Evolutionary conservation across 2,888 invertebrate species (phyloP).

Genomic region (Drosophila cognata): DNA sequence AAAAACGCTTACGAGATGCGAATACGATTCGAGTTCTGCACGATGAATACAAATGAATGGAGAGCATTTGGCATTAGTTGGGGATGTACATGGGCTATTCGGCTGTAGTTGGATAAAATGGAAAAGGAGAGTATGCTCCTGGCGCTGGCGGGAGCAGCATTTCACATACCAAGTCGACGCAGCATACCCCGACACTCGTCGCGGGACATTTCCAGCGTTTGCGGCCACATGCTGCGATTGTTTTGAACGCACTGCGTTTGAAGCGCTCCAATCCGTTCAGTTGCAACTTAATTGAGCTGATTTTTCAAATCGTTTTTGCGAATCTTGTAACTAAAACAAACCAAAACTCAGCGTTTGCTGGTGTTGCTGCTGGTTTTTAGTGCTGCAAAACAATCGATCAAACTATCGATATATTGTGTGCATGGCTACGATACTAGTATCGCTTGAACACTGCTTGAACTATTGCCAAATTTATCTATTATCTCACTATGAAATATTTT

Average conservation of each 20-base stretch:
- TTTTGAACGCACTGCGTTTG: constrained; percentile 54
- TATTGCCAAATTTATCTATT: neutral
- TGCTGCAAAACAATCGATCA: constrained; percentile 55
- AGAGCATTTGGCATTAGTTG: constrained; percentile 16
- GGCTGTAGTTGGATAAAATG: constrained; percentile 10
- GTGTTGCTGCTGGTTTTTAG: constrained; percentile 60
- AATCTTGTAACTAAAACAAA: constrained; percentile 76
- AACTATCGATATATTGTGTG: constrained; percentile 38
- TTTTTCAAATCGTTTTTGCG: constrained; percentile 62
- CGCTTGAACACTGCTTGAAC: neutral
- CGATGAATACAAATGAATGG: constrained; percentile 35
- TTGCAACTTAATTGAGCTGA: constrained; percentile 75
- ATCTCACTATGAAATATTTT: neutral
- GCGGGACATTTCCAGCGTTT: constrained; percentile 89
- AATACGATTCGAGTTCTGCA: constrained; percentile 96
- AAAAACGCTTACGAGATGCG: constrained; percentile 94
- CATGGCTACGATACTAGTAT: neutral
- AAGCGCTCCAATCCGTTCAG: constrained; percentile 62
- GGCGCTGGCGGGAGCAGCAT: constrained; percentile 42
- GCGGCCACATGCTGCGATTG: constrained; percentile 83
- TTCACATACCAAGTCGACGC: constrained; percentile 91
- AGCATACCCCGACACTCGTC: constrained; percentile 95
- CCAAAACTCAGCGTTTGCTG: constrained; percentile 73
- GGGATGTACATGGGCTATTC: neutral
- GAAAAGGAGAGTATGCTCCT: constrained; percentile 23